A percentile compares a stretch with the other conserved stretches of the same genome.
Conservation (phyloP, 2,113 vertebrate genomes). For the Gymnobelideus leadbeateri region DNA sequence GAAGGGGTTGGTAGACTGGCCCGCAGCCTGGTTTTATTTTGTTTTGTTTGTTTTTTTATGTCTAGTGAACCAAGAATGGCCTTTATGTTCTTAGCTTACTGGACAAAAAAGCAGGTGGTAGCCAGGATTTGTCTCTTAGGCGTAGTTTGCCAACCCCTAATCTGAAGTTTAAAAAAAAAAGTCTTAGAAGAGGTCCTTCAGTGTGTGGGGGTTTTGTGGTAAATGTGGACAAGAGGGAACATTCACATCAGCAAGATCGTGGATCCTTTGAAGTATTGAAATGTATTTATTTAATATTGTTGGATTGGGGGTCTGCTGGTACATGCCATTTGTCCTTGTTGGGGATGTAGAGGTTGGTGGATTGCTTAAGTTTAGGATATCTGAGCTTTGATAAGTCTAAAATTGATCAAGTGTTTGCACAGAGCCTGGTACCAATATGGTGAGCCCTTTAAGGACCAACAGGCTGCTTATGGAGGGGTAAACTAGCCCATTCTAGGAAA, state of each 20-base stretch:
- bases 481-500: neutral
- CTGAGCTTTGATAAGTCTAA: neutral
- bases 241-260: neutral
- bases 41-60: too few species aligned
- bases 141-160: too few species aligned
- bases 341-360: neutral
- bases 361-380: neutral
- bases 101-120: too few species aligned
- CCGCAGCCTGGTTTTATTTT: too few species aligned
- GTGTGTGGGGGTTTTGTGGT: neutral
- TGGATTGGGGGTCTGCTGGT: neutral
- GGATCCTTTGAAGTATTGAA: neutral
- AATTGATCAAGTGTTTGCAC: neutral
- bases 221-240: neutral
- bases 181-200: neutral
- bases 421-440: neutral
- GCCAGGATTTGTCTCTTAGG: too few species aligned
- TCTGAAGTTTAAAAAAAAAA: too few species aligned
- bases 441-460: neutral
- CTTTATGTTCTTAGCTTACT: too few species aligned
- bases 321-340: neutral
- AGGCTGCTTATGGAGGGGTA: neutral
- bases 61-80: too few species aligned
- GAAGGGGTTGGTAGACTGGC: neutral
- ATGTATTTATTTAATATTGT: neutral